These are phyloP conservation scores for Phymastichus coffea DNA, from an alignment of 1,140 invertebrate species.

Conservation along the genomic window DNA sequence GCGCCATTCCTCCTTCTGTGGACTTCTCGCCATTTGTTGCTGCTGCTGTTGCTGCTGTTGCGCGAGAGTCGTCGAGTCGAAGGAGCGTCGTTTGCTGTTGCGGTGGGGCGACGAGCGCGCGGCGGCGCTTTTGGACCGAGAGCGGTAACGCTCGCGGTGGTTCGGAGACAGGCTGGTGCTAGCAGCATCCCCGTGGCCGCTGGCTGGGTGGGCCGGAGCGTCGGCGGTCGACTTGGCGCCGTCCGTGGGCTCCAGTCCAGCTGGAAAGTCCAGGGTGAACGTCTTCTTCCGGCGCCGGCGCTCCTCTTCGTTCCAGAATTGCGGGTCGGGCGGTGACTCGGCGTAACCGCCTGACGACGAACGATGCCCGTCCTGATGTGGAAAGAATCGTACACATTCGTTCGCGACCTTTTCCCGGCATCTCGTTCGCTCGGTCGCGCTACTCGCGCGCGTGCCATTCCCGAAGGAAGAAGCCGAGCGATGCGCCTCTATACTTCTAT, in stretches of 20 bases:
- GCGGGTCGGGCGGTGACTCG: conserved; percentile 71
- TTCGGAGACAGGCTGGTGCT: conserved; percentile 51
- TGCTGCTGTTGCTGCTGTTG: conserved; percentile 21
- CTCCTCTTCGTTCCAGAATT: conserved; percentile 65
- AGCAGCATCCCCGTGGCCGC: background rate
- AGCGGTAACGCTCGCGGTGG: conserved; percentile 51
- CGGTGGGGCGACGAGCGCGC: conserved; percentile 36
- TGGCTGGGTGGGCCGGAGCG: background rate
- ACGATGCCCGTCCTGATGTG: conserved; percentile 65
- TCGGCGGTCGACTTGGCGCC: background rate
- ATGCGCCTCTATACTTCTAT: too few species aligned
- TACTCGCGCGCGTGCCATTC: too few species aligned
- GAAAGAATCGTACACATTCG: too few species aligned
- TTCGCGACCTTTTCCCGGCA: too few species aligned
- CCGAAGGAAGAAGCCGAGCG: too few species aligned
- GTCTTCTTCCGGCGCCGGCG: conserved; percentile 64
- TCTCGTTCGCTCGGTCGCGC: too few species aligned
- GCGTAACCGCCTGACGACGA: conserved; percentile 79
- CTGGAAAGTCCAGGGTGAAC: conserved; percentile 70
- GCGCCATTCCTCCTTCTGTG: conserved; percentile 52
- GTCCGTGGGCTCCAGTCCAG: conserved; percentile 39
- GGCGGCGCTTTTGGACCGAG: conserved; percentile 47
- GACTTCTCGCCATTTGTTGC: conserved; percentile 43
- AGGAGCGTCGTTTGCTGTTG: background rate
- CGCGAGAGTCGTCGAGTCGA: conserved; percentile 36